Evolutionary conservation across 37 sponge, comb jelly and placozoan genomes (phyloP).

Genomic region (Aphrocallistes beatrix): DNA sequence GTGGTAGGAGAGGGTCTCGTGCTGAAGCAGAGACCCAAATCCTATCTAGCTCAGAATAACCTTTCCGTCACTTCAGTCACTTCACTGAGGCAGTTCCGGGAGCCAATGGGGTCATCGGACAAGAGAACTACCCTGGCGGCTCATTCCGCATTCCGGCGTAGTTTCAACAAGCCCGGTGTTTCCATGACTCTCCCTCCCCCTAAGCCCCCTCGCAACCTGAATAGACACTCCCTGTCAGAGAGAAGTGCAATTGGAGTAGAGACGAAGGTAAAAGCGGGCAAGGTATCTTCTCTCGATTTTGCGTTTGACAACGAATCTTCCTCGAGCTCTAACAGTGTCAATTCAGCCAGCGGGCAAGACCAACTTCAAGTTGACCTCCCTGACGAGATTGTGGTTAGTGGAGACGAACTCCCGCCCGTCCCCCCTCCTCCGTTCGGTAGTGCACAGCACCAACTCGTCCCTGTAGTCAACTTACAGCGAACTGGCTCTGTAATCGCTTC

Average conservation of each 20-base stretch:
- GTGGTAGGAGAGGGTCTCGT: background rate
- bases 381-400: background rate
- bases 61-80: background rate
- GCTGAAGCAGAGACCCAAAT: background rate
- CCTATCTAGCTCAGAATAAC: background rate
- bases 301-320: background rate
- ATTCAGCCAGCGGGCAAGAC: background rate
- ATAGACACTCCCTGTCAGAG: constrained; percentile 1
- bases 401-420: background rate
- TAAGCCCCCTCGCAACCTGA: background rate
- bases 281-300: background rate
- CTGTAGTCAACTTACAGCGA: background rate
- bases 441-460: background rate
- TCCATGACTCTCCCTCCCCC: background rate
- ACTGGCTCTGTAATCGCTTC: background rate
- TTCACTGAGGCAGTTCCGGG: background rate
- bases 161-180: background rate
- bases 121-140: background rate
- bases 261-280: background rate
- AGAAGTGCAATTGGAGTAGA: background rate
- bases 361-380: background rate
- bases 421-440: background rate
- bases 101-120: background rate
- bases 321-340: background rate
- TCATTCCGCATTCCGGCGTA: background rate